phyloP scores from a whole-genome alignment of 2,113 vertebrate genomes.

The Enhydra lutris region DNA sequence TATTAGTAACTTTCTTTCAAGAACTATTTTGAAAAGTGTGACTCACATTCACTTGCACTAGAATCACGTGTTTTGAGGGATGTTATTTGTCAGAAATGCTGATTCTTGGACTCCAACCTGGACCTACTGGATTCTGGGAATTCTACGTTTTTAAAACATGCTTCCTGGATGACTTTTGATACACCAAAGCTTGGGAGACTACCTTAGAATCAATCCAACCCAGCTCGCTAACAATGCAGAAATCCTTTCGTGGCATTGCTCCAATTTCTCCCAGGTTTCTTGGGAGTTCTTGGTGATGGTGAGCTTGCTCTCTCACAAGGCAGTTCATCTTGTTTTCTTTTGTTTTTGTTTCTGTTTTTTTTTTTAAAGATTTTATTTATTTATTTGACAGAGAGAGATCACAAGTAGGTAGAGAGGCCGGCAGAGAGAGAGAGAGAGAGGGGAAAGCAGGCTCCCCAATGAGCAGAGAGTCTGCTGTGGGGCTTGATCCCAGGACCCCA shows the following conservation, averaged over 20 bases:
- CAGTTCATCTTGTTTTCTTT: background rate
- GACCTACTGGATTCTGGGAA: background rate
- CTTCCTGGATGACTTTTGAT: background rate
- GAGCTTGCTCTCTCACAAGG: background rate
- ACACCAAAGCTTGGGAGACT: background rate
- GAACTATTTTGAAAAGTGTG: background rate
- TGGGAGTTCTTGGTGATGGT: background rate
- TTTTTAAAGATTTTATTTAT: background rate
- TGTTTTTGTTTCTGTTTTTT: background rate
- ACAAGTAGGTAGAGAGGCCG: no score
- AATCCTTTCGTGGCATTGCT: background rate
- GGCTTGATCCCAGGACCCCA: no score
- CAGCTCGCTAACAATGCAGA: background rate
- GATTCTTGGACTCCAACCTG: background rate
- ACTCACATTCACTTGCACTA: background rate
- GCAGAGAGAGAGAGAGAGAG: no score
- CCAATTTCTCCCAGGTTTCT: background rate
- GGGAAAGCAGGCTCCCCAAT: no score
- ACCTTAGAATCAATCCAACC: background rate
- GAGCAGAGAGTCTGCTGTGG: no score
- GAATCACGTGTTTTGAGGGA: background rate
- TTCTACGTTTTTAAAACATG: background rate
- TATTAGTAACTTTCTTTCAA: background rate
- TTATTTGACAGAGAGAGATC: no score
- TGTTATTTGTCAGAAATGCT: background rate